Percentiles rank a stretch among this genome's conserved stretches.
These are phyloP conservation scores for Ciconia boyciana DNA, from an alignment of 2,113 vertebrate species.

Conservation along the genomic window DNA sequence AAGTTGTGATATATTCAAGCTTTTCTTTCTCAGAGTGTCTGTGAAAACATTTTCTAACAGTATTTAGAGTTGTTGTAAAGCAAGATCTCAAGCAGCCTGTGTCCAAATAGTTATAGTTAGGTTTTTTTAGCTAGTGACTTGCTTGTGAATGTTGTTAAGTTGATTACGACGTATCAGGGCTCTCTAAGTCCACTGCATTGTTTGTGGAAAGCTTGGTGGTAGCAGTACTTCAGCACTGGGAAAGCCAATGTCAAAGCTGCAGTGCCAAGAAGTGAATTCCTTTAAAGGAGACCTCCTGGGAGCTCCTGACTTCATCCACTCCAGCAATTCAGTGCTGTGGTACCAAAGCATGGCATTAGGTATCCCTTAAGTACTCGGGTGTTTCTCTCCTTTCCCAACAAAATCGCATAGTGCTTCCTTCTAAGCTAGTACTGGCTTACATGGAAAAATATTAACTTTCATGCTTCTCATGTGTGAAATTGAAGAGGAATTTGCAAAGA, in stretches of 20 bases:
- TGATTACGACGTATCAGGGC: background rate
- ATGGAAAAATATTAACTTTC: background rate
- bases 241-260: background rate
- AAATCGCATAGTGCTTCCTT: background rate
- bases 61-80: background rate
- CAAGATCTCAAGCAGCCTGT: background rate
- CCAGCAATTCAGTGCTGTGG: background rate
- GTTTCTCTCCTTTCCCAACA: background rate
- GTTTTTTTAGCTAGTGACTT: background rate
- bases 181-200: background rate
- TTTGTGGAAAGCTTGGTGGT: background rate
- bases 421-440: background rate
- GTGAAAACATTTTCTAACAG: background rate
- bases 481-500: background rate
- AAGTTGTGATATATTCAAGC: background rate
- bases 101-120: background rate
- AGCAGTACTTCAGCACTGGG: background rate
- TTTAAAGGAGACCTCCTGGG: background rate
- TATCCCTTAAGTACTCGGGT: background rate
- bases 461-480: background rate
- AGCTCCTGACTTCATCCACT: background rate
- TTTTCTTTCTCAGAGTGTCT: background rate
- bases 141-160: background rate
- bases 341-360: background rate
- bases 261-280: background rate